Percentiles rank a stretch among this genome's conserved stretches.
These are phyloP conservation scores for Junco hyemalis DNA, from an alignment of 2,113 vertebrate species.

Conservation along the genomic window DNA sequence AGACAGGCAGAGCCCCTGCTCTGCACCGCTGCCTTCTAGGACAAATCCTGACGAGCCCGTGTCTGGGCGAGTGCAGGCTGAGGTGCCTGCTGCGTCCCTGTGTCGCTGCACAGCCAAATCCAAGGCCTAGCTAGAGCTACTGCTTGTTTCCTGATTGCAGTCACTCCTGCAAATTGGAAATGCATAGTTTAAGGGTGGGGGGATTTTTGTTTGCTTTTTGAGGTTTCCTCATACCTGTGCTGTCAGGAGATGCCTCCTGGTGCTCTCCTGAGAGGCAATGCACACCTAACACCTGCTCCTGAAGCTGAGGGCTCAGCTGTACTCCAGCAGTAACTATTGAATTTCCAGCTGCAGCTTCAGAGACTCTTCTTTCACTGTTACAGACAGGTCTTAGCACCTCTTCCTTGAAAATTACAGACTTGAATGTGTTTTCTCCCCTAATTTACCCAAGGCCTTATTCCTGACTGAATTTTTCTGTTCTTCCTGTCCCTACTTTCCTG, in stretches of 20 bases:
- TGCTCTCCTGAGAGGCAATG: neutral
- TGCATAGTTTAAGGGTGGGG: neutral
- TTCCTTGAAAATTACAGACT: neutral
- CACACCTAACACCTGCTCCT: neutral
- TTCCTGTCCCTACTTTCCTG: neutral
- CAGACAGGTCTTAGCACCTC: fast-evolving
- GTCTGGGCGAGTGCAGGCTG: neutral
- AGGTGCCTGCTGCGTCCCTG: neutral
- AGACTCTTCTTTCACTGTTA: neutral
- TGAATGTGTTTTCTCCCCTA: neutral
- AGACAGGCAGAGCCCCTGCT: neutral
- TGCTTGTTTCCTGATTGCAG: neutral
- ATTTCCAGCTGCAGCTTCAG: neutral
- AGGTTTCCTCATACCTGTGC: neutral
- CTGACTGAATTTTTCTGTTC: neutral
- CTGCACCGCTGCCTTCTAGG: neutral
- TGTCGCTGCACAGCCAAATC: neutral
- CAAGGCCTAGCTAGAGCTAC: neutral
- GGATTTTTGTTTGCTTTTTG: neutral
- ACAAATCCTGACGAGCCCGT: fast-evolving
- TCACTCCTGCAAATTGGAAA: neutral
- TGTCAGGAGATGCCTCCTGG: neutral
- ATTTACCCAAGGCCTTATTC: neutral
- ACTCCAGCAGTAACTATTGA: neutral
- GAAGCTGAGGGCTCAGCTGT: neutral